Percentiles rank a stretch among this genome's conserved stretches.
Conservation (phyloP, 2,797 vertebrate species). For the Oophaga sylvatica region DNA sequence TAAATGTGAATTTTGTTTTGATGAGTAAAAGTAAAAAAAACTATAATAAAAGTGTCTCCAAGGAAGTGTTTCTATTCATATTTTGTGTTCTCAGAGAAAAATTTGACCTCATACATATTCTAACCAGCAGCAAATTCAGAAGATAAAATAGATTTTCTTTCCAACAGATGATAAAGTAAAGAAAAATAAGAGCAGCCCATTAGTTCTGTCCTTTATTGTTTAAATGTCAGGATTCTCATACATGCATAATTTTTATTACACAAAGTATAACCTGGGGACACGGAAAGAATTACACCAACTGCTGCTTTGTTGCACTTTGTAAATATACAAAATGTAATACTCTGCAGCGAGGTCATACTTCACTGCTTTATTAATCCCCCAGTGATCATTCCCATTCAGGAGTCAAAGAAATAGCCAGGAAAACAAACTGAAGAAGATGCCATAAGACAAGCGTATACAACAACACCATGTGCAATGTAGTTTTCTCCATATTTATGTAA, state of each 20-base stretch:
- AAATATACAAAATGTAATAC: constrained; percentile 59
- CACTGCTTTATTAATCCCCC: constrained; percentile 59
- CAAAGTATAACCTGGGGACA: constrained; percentile 56
- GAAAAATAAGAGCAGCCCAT: constrained; percentile 50
- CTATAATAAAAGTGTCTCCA: neutral
- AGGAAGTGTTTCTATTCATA: neutral
- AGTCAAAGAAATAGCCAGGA: constrained; percentile 41
- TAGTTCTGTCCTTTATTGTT: constrained; percentile 52
- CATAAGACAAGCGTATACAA: neutral
- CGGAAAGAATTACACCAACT: constrained; percentile 51
- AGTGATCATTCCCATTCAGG: constrained; percentile 41
- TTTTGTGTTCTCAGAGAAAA: neutral
- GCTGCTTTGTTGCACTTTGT: constrained; percentile 53
- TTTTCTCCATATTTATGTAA: neutral
- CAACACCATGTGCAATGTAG: neutral
- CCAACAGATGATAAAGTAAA: constrained; percentile 38
- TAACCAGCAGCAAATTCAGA: neutral
- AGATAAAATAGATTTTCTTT: constrained; percentile 17
- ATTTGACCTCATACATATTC: constrained; percentile 18
- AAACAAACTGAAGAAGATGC: constrained; percentile 26
- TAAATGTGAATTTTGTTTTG: neutral
- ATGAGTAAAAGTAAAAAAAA: neutral
- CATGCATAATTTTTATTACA: constrained; percentile 60
- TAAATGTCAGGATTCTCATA: constrained; percentile 59
- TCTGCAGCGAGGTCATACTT: constrained; percentile 42